A percentile compares a stretch with the other conserved stretches of the same genome.
phyloP scores from a whole-genome alignment of 2,113 vertebrate species.

The Kryptolebias marmoratus region DNA sequence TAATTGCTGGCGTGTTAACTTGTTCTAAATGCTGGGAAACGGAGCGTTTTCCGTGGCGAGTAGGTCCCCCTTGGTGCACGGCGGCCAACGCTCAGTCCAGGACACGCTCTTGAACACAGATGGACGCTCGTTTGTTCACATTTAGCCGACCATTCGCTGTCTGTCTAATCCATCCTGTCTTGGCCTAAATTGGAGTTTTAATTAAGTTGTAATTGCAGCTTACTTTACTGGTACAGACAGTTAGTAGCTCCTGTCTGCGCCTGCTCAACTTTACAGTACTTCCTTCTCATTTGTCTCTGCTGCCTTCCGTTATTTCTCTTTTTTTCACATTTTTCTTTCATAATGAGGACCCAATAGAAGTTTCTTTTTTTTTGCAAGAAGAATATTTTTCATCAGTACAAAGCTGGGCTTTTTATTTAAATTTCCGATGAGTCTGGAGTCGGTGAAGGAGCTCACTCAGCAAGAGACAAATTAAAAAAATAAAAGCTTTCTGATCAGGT shows the following conservation, averaged over 20 bases:
- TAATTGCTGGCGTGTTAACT: background rate
- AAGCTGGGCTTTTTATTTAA: too few relatives aligned
- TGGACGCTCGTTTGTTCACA: background rate
- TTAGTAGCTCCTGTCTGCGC: conserved; percentile 1
- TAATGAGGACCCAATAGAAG: conserved; percentile 1
- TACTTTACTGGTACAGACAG: conserved; percentile 12
- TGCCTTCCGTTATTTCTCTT: background rate
- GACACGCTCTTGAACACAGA: background rate
- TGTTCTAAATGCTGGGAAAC: too few relatives aligned
- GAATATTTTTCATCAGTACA: too few relatives aligned
- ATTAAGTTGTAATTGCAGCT: conserved; percentile 46
- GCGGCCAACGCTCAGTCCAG: too few relatives aligned
- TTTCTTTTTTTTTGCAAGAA: background rate
- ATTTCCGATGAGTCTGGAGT: too few relatives aligned
- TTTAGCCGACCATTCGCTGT: conserved; percentile 2
- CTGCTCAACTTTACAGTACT: conserved; percentile 3
- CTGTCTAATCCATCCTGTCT: conserved; percentile 22
- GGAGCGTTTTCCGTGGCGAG: too few relatives aligned
- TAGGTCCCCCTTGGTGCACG: too few relatives aligned
- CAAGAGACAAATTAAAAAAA: too few relatives aligned
- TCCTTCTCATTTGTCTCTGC: conserved; percentile 11
- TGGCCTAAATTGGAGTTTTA: conserved; percentile 44
- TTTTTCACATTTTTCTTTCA: conserved; percentile 1
- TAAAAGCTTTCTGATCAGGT: too few relatives aligned
- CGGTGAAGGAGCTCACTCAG: too few relatives aligned